Evolutionary conservation across 37 sponge, comb jelly and placozoan species (phyloP).

Genomic region (Dysidea cf. avara): DNA sequence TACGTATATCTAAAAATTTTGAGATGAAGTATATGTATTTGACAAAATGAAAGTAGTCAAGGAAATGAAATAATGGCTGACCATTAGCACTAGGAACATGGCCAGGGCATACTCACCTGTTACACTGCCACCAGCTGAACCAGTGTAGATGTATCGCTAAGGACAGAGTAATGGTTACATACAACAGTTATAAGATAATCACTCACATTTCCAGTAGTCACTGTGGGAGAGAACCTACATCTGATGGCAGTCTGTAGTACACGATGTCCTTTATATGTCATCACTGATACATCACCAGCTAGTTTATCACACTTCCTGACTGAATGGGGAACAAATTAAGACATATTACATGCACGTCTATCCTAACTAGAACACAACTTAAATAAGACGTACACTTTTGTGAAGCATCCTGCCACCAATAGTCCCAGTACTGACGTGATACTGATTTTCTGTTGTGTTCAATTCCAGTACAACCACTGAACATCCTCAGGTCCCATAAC

Average conservation of each 20-base stretch:
- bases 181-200: neutral
- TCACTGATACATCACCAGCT: constrained; percentile 76
- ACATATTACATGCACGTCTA: too few relatives aligned
- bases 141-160: constrained; percentile 75
- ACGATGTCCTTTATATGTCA: constrained; percentile 89
- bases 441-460: constrained; percentile 32
- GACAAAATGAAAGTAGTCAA: neutral
- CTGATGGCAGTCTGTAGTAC: constrained; percentile 81
- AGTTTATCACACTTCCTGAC: constrained; percentile 33
- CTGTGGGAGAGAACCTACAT: constrained; percentile 77
- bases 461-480: constrained; percentile 39
- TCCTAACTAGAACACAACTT: too few relatives aligned
- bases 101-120: constrained; percentile 29
- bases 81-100: neutral
- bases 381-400: constrained; percentile 30
- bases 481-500: constrained; percentile 87
- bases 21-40: too few relatives aligned
- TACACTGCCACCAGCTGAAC: constrained; percentile 60
- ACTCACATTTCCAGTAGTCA: constrained; percentile 80
- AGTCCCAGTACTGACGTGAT: constrained; percentile 73
- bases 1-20: too few relatives aligned
- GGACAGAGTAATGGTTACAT: neutral
- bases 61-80: neutral
- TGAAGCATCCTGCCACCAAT: constrained; percentile 72
- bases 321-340: neutral